Percentiles rank a stretch among this genome's conserved stretches.
Evolutionary conservation across 2,113 vertebrate species (phyloP).

Genomic region (Erinaceus europaeus): DNA sequence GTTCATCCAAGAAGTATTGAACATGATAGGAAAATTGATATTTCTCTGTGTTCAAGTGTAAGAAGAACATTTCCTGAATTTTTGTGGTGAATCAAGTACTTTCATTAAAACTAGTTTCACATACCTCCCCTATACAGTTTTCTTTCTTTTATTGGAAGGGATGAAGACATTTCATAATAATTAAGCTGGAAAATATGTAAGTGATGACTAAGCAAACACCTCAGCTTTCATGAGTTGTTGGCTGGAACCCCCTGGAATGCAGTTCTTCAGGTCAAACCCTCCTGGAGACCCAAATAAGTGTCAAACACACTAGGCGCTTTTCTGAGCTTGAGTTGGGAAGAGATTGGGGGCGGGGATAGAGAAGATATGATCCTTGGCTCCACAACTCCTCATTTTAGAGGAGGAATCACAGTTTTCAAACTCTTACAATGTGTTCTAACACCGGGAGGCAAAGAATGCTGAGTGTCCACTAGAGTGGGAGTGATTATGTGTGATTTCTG

Average conservation of each 20-base stretch:
- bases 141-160: conserved; percentile 42
- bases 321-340: background rate
- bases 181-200: conserved; percentile 36
- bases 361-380: background rate
- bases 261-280: background rate
- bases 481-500: background rate
- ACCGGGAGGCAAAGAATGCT: no score
- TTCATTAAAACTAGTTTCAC: conserved; percentile 1
- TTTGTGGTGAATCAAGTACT: conserved; percentile 28
- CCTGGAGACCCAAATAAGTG: background rate
- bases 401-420: background rate
- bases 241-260: background rate
- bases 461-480: background rate
- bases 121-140: background rate
- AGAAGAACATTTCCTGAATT: conserved; percentile 37
- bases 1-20: background rate
- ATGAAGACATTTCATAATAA: conserved; percentile 27
- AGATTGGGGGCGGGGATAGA: background rate
- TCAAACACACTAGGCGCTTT: background rate
- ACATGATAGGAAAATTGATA: background rate
- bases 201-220: background rate
- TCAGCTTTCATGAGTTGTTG: background rate
- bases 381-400: background rate
- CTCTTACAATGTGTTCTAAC: background rate
- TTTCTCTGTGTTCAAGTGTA: background rate